Evolutionary conservation across 2,797 vertebrate species (phyloP).

Genomic region (Myotis vivesi): DNA sequence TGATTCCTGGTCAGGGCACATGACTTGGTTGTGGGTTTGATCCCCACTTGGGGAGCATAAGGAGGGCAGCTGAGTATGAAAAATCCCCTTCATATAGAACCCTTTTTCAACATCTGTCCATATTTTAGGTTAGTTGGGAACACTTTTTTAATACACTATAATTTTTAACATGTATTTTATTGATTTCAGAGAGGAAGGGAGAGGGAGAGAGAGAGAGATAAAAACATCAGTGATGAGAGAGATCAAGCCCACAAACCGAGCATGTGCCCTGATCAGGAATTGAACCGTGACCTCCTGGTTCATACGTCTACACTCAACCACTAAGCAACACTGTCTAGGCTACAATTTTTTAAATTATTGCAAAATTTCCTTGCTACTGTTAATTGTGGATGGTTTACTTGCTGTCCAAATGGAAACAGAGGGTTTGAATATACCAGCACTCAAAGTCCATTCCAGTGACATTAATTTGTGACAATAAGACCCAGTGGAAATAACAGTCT

Average conservation of each 20-base stretch:
- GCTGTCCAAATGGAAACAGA: constrained; percentile 6
- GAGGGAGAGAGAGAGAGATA: too few relatives aligned
- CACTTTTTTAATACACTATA: neutral
- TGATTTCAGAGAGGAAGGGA: too few relatives aligned
- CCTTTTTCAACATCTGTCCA: neutral
- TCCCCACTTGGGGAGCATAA: neutral
- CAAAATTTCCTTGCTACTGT: neutral
- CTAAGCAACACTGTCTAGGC: too few relatives aligned
- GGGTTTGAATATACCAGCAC: neutral
- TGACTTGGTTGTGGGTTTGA: too few relatives aligned
- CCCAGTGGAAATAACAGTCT: constrained; percentile 32
- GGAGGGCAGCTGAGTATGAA: neutral
- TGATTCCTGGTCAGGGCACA: neutral
- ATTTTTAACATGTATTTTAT: neutral
- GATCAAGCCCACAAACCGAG: too few relatives aligned
- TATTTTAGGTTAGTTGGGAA: neutral
- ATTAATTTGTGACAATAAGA: constrained; percentile 57
- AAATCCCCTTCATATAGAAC: neutral
- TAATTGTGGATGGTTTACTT: neutral
- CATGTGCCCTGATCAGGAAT: too few relatives aligned
- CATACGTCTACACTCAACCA: too few relatives aligned
- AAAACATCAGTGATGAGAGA: too few relatives aligned
- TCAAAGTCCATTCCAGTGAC: constrained; percentile 28
- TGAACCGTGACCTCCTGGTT: too few relatives aligned
- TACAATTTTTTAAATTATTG: neutral